Conservation (phyloP, 2,888 invertebrate species). For the Lycocerus yunnanus region DNA sequence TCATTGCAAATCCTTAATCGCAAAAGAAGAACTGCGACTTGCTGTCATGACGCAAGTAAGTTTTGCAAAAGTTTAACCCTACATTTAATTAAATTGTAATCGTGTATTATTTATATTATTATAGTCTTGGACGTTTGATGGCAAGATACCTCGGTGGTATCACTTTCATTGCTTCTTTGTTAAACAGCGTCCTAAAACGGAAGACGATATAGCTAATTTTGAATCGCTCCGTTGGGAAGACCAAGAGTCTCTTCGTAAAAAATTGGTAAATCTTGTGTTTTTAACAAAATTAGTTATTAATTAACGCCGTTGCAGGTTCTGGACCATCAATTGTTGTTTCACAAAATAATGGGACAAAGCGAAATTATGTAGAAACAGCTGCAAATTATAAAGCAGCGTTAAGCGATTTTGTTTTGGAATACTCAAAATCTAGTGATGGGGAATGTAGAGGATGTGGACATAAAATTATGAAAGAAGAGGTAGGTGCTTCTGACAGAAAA, state of each 20-base stretch:
- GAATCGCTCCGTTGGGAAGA: conserved; percentile 81
- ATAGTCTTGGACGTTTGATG: conserved; percentile 90
- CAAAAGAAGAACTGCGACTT: conserved; percentile 74
- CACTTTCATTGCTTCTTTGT: conserved; percentile 87
- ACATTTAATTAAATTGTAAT: not conserved
- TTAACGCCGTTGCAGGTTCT: conserved; percentile 33
- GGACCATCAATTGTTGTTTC: conserved; percentile 56
- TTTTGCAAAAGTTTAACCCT: conserved; percentile 3
- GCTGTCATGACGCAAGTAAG: conserved; percentile 90
- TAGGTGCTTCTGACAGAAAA: conserved; percentile 45
- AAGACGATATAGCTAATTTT: conserved; percentile 80
- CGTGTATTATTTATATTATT: conserved; percentile 44
- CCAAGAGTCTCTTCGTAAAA: conserved; percentile 75
- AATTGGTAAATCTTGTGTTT: conserved; percentile 62
- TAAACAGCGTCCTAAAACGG: conserved; percentile 74
- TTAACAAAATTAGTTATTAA: not conserved
- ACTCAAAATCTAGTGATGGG: conserved; percentile 83
- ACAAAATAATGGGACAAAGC: conserved; percentile 57
- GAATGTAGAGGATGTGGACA: conserved; percentile 83
- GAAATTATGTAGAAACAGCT: conserved; percentile 44
- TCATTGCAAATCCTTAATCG: conserved; percentile 78
- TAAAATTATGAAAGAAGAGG: conserved; percentile 75
- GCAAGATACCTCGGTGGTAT: conserved; percentile 86
- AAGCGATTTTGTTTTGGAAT: conserved; percentile 78
- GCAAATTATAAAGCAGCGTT: conserved; percentile 52